These are phyloP conservation scores for Camponotus floridanus DNA, from an alignment of 1,140 invertebrate genomes.

Conservation along the genomic window DNA sequence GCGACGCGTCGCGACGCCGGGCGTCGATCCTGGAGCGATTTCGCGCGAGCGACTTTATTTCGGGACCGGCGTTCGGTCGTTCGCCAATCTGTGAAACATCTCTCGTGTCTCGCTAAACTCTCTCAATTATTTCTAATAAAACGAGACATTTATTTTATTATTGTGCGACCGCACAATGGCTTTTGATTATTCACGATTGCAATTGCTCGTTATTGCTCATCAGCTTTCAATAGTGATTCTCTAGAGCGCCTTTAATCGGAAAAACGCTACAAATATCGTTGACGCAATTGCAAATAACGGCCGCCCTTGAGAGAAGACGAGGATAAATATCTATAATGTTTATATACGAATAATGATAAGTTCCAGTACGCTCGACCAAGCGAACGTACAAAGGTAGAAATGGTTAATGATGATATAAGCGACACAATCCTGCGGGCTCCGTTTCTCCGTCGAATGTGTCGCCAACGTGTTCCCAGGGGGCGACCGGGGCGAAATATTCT, in stretches of 20 bases:
- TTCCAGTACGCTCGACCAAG: neutral
- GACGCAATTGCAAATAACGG: slow-evolving; percentile 59
- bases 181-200: slow-evolving; percentile 2
- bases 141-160: slow-evolving; percentile 16
- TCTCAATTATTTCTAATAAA: neutral
- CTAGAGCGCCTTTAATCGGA: slow-evolving; percentile 10
- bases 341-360: slow-evolving; percentile 29
- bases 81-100: neutral
- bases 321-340: slow-evolving; percentile 38
- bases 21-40: slow-evolving; percentile 33
- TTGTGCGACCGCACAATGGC: neutral
- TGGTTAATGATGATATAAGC: slow-evolving; percentile 28
- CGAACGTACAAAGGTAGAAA: neutral
- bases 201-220: slow-evolving; percentile 5
- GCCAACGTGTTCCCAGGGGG: slow-evolving; percentile 36
- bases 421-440: slow-evolving; percentile 26
- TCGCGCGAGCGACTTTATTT: slow-evolving; percentile 44
- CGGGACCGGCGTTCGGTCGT: neutral
- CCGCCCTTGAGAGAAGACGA: slow-evolving; percentile 49
- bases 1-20: slow-evolving; percentile 14
- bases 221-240: slow-evolving; percentile 20
- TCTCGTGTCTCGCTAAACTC: neutral
- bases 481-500: slow-evolving; percentile 79
- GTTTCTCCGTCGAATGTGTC: slow-evolving; percentile 41
- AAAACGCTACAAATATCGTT: slow-evolving; percentile 51